Conservation (phyloP, 2,888 invertebrate species). For the Phaonia tiefii region DNA sequence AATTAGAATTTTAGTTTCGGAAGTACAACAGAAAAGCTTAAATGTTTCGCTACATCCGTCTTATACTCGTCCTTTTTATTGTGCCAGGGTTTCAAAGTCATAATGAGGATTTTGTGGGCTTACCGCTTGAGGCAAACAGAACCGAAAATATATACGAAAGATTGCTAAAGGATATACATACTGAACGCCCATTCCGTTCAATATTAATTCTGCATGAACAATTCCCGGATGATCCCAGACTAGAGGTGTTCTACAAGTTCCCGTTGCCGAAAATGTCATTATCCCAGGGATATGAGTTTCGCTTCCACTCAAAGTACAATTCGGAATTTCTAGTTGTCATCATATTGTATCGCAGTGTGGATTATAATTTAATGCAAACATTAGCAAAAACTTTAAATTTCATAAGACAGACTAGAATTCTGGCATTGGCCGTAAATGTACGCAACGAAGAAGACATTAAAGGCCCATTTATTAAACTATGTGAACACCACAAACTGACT, state of each 20-base stretch:
- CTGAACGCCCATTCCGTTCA: neutral
- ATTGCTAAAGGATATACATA: neutral
- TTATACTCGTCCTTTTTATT: too few species aligned
- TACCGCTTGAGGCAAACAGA: too few species aligned
- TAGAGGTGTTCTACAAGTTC: neutral
- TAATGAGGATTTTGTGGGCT: too few species aligned
- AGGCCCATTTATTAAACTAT: neutral
- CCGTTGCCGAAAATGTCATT: neutral
- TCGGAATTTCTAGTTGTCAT: too few species aligned
- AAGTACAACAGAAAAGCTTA: too few species aligned
- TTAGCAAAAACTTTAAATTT: neutral
- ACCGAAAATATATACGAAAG: too few species aligned
- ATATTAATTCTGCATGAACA: neutral
- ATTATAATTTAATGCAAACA: neutral
- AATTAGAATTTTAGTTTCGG: too few species aligned
- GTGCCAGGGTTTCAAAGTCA: too few species aligned
- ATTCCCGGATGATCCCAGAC: too few species aligned
- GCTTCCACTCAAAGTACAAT: neutral
- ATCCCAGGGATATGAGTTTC: too few species aligned
- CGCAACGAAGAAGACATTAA: neutral
- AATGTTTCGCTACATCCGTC: too few species aligned
- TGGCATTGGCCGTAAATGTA: constrained; percentile 32
- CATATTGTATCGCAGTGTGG: too few species aligned
- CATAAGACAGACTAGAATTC: constrained; percentile 45
- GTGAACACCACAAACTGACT: constrained; percentile 22